These are phyloP conservation scores for Tichodroma muraria DNA, from an alignment of 2,113 vertebrate genomes.

Conservation along the genomic window DNA sequence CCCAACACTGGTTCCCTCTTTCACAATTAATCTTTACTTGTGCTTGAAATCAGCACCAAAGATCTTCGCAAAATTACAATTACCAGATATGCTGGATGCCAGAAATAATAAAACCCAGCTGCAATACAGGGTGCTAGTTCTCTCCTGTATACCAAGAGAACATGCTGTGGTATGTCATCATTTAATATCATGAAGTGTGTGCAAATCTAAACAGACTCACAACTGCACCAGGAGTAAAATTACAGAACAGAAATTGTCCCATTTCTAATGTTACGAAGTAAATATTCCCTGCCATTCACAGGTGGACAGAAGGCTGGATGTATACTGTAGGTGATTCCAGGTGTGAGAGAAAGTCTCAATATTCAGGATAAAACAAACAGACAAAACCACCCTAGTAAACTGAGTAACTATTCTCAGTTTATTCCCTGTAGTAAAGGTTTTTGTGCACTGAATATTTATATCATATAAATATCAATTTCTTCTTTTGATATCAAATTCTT, in stretches of 20 bases:
- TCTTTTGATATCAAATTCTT: too few species aligned
- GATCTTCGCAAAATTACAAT: conserved; percentile 1
- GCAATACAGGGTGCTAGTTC: neutral
- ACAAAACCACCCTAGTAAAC: neutral
- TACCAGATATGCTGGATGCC: neutral
- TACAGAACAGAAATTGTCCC: neutral
- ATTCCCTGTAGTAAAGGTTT: neutral
- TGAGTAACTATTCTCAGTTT: neutral
- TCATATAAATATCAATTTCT: too few species aligned
- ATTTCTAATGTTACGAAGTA: neutral
- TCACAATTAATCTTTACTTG: neutral
- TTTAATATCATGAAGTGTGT: neutral
- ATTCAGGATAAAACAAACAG: neutral
- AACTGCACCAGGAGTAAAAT: neutral
- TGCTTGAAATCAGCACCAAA: neutral
- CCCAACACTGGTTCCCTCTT: neutral
- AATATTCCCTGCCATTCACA: neutral
- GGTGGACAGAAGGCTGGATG: neutral
- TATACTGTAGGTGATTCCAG: neutral
- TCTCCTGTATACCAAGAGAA: neutral
- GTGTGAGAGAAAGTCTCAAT: neutral
- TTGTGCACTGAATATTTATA: neutral
- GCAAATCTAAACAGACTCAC: neutral
- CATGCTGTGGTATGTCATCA: neutral
- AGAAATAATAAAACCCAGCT: conserved; percentile 1